Percentiles rank a stretch among this genome's conserved stretches.
Conservation (phyloP, 2,797 vertebrate species). For the Hipposideros larvatus region DNA sequence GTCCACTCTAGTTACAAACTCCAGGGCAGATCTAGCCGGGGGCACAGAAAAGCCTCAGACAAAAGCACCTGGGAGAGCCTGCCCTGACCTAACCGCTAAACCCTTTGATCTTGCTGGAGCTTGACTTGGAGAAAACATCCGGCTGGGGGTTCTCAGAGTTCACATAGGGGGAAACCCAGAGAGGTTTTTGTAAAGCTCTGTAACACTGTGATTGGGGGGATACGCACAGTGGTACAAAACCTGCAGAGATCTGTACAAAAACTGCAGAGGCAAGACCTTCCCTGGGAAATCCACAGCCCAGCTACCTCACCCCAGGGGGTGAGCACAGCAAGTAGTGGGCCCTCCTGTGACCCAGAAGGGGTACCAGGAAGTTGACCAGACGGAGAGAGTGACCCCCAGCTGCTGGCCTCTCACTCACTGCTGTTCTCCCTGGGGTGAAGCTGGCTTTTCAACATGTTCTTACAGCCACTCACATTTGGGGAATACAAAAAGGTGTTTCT, state of each 20-base stretch:
- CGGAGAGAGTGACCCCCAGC: background rate
- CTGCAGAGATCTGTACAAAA: slow-evolving; percentile 78
- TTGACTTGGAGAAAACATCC: slow-evolving; percentile 49
- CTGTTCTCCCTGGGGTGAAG: background rate
- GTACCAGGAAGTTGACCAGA: background rate
- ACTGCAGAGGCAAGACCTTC: slow-evolving; percentile 28
- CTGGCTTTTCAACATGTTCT: background rate
- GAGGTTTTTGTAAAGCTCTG: slow-evolving; percentile 79
- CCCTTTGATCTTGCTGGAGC: slow-evolving; percentile 69
- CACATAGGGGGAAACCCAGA: background rate
- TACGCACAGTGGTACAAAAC: slow-evolving; percentile 75
- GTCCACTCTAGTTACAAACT: background rate
- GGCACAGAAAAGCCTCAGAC: background rate
- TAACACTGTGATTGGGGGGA: slow-evolving; percentile 65
- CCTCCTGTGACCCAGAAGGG: background rate
- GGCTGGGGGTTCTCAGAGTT: background rate
- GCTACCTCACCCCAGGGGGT: background rate
- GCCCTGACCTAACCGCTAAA: slow-evolving; percentile 7
- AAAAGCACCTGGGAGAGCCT: background rate
- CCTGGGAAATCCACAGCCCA: background rate
- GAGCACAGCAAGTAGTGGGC: background rate
- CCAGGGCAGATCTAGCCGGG: background rate
- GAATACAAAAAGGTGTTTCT: background rate
- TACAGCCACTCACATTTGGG: background rate
- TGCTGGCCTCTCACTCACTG: background rate